Conservation (phyloP, 2,888 invertebrate genomes). For the Drosophila nr. fundita region DNA sequence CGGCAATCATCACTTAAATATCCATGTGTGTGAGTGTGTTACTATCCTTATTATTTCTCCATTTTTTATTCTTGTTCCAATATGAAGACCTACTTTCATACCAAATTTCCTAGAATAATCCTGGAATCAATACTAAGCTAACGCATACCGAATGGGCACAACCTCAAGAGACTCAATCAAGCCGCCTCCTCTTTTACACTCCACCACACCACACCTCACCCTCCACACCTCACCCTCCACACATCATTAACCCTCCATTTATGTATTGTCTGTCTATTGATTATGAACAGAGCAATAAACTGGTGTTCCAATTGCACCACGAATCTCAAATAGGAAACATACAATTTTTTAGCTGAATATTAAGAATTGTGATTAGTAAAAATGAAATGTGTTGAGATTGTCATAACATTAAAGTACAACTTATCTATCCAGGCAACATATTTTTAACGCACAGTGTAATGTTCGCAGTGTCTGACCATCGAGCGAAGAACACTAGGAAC, state of each 20-base stretch:
- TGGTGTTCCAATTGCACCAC: neutral
- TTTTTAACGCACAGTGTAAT: neutral
- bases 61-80: constrained; percentile 7
- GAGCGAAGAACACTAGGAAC: constrained; percentile 34
- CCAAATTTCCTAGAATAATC: constrained; percentile 18
- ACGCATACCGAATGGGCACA: constrained; percentile 69
- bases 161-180: constrained; percentile 20
- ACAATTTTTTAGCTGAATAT: neutral
- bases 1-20: neutral
- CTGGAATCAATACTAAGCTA: constrained; percentile 63
- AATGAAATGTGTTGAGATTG: neutral
- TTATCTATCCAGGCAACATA: neutral
- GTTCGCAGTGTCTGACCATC: constrained; percentile 33
- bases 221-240: constrained; percentile 30
- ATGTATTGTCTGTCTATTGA: constrained; percentile 46
- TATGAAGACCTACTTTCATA: neutral
- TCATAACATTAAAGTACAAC: neutral
- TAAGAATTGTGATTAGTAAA: neutral
- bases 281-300: constrained; percentile 34
- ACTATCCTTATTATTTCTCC: constrained; percentile 2
- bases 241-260: neutral
- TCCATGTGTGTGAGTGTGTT: neutral
- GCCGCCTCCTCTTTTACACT: neutral
- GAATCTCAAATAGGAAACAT: neutral
- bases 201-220: neutral